phyloP scores from a whole-genome alignment of 2,797 vertebrate species.

The Hyperoplus lanceolatus region DNA sequence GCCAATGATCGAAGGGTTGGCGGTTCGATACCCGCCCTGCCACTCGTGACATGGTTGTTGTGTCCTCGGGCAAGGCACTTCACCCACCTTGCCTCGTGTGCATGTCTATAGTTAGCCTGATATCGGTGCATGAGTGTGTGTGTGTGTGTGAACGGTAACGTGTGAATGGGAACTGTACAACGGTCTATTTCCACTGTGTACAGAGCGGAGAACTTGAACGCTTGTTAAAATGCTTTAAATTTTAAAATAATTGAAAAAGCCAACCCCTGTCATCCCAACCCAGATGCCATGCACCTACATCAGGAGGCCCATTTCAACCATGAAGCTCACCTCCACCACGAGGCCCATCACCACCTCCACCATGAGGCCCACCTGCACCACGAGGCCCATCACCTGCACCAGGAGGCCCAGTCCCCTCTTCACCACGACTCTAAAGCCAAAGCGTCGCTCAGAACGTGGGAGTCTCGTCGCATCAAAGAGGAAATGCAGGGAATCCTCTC shows the following conservation, averaged over 20 bases:
- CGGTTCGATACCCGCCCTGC: no score
- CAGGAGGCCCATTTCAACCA: constrained; percentile 54
- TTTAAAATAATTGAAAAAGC: neutral
- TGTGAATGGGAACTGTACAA: no score
- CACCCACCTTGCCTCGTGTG: no score
- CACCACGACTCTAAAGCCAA: constrained; percentile 83
- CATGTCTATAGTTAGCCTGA: no score
- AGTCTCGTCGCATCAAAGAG: constrained; percentile 90
- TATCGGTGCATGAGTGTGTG: no score
- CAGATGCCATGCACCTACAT: constrained; percentile 62
- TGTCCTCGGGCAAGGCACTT: no score
- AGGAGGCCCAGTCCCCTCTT: constrained; percentile 69
- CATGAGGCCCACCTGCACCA: constrained; percentile 58
- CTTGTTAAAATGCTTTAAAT: neutral
- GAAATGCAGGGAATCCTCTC: constrained; percentile 93
- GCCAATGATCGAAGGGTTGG: no score
- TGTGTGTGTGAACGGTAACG: no score
- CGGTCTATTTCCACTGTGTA: neutral
- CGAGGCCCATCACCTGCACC: constrained; percentile 18
- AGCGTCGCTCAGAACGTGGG: constrained; percentile 86
- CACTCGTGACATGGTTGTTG: no score
- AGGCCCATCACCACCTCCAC: constrained; percentile 42
- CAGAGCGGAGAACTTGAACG: neutral
- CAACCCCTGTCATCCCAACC: neutral
- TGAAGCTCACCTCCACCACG: constrained; percentile 57